Base-by-base conservation (phyloP, 1,140 invertebrate species). In the Euwallacea fornicatus region DNA sequence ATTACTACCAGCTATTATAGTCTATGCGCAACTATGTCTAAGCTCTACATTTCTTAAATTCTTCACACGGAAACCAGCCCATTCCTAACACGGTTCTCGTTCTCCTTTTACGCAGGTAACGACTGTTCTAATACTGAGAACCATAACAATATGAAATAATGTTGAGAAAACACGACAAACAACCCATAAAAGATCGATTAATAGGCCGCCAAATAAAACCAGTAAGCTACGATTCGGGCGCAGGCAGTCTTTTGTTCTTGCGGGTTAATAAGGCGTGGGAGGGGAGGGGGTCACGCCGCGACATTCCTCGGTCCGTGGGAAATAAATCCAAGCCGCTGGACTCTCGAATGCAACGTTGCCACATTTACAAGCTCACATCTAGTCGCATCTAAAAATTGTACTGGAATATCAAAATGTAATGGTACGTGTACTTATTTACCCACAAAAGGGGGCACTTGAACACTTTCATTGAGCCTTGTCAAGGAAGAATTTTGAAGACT, bases 261-360 rank as follows among this genome's bases (percentile, higher is more conserved):
- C 72, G 70, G 72, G 63, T 73, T 73, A 76, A 75, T 75, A 76
- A 67, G 72, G 64, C 69, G 71, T 67, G 53, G 66, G 76, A 56
- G 65, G 64, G 66, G 16, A 55, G 47, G 71, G 76, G 72, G 70
- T 71, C 64, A 73, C 67, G 64, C 73, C 68, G 74, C 76, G 76
- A 77, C 76, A 77, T 77, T 77, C 76, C 73, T 65, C 71, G 74
- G 76, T 70, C 76, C 76, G 76, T 77, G 76, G 76, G 76, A 77
- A 77, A 75, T 76, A 69, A 71, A 73, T 76, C 70, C 76, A 56
- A 74, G 66, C 74, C 70, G 74, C 72, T 69, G 76, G 71, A 75
- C 72, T 70, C 74, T 72, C 50, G 61, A 42, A 56, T 50, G 33
- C 65, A 15, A 46, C 42, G 65, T 72, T 72, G 64, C 43, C 62